Evolutionary conservation across 2,113 vertebrate genomes (phyloP), one percentile per base, ranked within the genome.

Genomic region (Astatotilapia flaviijosephi): DNA sequence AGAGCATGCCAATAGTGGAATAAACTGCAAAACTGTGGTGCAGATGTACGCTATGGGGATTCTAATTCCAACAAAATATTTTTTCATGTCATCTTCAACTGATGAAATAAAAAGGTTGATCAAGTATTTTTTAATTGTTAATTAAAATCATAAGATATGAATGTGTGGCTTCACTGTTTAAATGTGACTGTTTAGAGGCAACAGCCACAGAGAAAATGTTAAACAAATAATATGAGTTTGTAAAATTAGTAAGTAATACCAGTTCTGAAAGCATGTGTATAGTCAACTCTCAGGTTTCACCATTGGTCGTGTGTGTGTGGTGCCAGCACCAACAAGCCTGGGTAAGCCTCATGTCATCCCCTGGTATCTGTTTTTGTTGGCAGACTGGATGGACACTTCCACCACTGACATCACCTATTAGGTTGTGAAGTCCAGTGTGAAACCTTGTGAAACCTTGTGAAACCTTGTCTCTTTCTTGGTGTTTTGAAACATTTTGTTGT

Each of bases 321-420:
- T 15, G 21, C 31, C 58, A 62, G 58, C 0, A 45, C 37, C 40
- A 17, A 75, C 40, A 47, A 6, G 6, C 14, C 40, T 73, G 40
- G 21, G 37, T 26, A 45, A 1, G 0, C 40, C 21, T 1, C 21
- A 10, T 4, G 0, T 73, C 40, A 26, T 47, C 68, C 14, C 14
- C 21, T 1, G 9, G 4, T 28, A 47, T 28, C 42, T 75, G 70
- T 49, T 28, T 75, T 75, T 47, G 23, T 31, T 75, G 23, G 19
- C 17, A 75, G 42, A 17, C 42, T 49, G 26, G 42, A 49, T 19
- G 23, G 23, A 19, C 23, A 49, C 3, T 47, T 11, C 42, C 70
- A 47, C 23, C 42, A 26, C 23, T 75, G 40, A 28, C 70, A 4
- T 75, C 68, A 73, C 21, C 68, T 73, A 73, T 73, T 73, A 26